These are phyloP conservation scores for Ceyx margarethae DNA, from an alignment of 2,113 vertebrate species.

Conservation along the genomic window DNA sequence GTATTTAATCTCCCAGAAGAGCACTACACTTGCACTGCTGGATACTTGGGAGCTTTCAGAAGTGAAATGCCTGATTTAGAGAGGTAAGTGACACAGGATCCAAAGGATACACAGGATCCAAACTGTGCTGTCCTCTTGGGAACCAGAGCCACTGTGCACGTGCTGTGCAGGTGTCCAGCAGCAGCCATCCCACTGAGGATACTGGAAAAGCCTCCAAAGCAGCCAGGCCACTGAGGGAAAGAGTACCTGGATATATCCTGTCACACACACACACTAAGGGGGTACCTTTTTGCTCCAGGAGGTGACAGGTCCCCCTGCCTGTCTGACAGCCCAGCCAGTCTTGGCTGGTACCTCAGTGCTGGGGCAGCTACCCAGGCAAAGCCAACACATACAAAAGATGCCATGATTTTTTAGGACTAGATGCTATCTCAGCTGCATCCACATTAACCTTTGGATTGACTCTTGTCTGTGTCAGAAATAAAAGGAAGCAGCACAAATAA, in stretches of 20 bases:
- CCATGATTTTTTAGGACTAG: background rate
- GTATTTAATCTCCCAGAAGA: background rate
- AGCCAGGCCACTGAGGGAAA: fast-evolving
- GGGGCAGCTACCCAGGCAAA: background rate
- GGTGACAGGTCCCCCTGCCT: background rate
- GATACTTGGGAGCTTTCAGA: background rate
- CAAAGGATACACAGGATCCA: background rate
- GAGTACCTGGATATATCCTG: fast-evolving
- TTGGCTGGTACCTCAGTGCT: background rate
- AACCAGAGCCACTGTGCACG: background rate
- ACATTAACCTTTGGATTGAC: background rate
- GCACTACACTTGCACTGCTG: background rate
- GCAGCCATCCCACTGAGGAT: fast-evolving
- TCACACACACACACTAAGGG: too few species aligned
- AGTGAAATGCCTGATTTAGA: background rate
- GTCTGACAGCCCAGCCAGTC: background rate
- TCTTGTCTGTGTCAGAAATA: background rate
- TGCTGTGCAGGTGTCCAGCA: background rate
- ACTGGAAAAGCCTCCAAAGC: background rate
- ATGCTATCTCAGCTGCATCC: background rate
- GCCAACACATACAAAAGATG: background rate
- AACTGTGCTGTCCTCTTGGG: background rate
- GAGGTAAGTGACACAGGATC: background rate
- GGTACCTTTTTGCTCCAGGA: background rate
- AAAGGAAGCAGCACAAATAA: background rate